Base-by-base conservation (phyloP, 2,797 vertebrate species). In the Peromyscus nudipes region DNA sequence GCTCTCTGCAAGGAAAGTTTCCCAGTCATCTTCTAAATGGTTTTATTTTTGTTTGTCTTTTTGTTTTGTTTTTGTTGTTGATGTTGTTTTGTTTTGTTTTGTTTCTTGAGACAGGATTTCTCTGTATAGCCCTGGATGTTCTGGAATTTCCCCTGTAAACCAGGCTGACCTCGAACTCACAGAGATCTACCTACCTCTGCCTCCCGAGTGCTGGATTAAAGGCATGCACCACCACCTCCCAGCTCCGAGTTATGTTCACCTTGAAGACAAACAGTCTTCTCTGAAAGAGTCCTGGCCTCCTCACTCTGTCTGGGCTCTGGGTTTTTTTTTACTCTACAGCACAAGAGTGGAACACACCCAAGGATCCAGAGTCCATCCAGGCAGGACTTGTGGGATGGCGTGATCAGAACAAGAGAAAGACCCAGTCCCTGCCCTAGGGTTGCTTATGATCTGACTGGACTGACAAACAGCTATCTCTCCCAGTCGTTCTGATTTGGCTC, bases 401-500 rank as follows among this genome's bases (percentile, higher is more conserved):
- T 52, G 71, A 55, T 73, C 37, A 52, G 85, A 90, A 88, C 69
- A 94, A 80, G 85, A 77, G 17, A 77, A 80, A 67, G 92, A 64
- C 65, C 73, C 10, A 75, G 62, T 75, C 55, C 91, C 95, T 95
- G 79, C 76, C 89, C 86, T 83, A 84, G 86, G 96, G 94, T 87
- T 91, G 96, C 96, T 96, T 94, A 34, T 92, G 96, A 97, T 97
- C 96, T 93, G 92, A 84, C n/a, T 80, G 95, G 95, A 89, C 52
- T 89, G 95, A 97, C 91, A 97, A 97, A 97, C 90, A 92, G 94
- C 91, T 94, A 0, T 91, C 95, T 92, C 80, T 69, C 96, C 95
- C 89, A 96, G 97, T 94, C 96, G 96, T 67, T 97, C 96, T 12
- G 89, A 96, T 96, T 95, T 98, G 96, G 92, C 89, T 97, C 71